phyloP scores from a whole-genome alignment of 2,113 vertebrate species.

The Carettochelys insculpta region DNA sequence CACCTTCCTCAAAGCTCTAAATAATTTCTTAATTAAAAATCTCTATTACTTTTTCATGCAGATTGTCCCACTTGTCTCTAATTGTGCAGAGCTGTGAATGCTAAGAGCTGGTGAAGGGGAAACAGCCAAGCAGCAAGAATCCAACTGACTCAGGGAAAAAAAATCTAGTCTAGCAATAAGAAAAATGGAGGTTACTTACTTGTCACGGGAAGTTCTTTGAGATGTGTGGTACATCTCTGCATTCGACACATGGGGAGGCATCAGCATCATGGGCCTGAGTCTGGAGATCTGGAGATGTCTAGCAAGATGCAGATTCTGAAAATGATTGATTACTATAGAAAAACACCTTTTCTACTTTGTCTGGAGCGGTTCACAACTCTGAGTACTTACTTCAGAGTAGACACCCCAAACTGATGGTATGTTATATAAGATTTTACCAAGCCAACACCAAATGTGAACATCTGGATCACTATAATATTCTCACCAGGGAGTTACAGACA shows the following conservation, averaged over 20 bases:
- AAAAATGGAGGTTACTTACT: not conserved
- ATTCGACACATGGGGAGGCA: not conserved
- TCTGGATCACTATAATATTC: not conserved
- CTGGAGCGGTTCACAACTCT: not conserved
- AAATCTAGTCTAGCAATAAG: not conserved
- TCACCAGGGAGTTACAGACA: too few species aligned
- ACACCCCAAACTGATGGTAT: not conserved
- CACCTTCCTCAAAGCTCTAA: constrained; percentile 51
- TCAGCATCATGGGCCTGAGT: not conserved
- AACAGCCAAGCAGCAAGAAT: not conserved
- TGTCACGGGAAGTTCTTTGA: not conserved
- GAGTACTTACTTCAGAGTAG: not conserved
- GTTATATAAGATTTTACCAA: not conserved
- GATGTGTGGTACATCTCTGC: not conserved
- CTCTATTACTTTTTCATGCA: constrained; percentile 54
- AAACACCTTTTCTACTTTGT: not conserved
- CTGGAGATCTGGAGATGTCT: not conserved
- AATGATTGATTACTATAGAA: not conserved
- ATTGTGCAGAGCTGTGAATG: constrained; percentile 23
- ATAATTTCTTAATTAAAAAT: constrained; percentile 43
- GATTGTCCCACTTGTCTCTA: constrained; percentile 35
- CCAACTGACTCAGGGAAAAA: not conserved
- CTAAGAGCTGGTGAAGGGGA: not conserved
- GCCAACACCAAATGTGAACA: not conserved
- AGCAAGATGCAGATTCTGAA: not conserved